A percentile compares a stretch with the other conserved stretches of the same genome.
These are phyloP conservation scores for Chaetodon trifascialis DNA, from an alignment of 2,113 vertebrate genomes.

Conservation along the genomic window DNA sequence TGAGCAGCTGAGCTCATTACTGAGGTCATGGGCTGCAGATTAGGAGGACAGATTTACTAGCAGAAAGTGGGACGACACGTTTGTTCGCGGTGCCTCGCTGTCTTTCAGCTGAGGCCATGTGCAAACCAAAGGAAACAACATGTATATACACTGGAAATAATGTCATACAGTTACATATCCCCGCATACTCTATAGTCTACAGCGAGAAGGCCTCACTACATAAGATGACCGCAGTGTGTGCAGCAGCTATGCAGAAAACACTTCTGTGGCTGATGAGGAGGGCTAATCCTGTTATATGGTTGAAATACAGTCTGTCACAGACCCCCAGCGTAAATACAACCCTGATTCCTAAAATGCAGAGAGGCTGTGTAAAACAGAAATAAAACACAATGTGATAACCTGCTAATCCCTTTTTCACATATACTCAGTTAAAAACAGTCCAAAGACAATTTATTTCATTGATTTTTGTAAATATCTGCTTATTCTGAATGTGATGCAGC, in stretches of 20 bases:
- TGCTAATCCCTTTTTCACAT: too few relatives aligned
- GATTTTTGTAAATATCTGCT: too few relatives aligned
- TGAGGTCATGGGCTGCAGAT: constrained; percentile 61
- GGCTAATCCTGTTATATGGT: neutral
- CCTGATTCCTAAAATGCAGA: too few relatives aligned
- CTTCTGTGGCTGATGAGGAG: neutral
- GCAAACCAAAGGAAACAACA: neutral
- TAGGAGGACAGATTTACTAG: constrained; percentile 58
- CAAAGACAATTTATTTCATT: too few relatives aligned
- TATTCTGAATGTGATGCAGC: too few relatives aligned
- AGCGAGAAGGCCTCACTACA: neutral
- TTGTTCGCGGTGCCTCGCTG: neutral
- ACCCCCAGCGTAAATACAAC: neutral
- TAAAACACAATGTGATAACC: too few relatives aligned
- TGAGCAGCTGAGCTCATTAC: constrained; percentile 72
- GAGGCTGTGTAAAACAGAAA: too few relatives aligned
- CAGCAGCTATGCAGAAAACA: too few relatives aligned
- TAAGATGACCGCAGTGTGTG: too few relatives aligned
- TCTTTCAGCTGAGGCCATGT: neutral
- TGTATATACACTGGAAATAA: neutral
- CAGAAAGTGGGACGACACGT: constrained; percentile 49
- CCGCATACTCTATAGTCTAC: neutral
- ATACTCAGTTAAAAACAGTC: too few relatives aligned
- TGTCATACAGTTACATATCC: too few relatives aligned
- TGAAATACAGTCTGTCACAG: neutral